Evolutionary conservation across 2,888 invertebrate species (phyloP).

Genomic region (Cataglyphis albicans): DNA sequence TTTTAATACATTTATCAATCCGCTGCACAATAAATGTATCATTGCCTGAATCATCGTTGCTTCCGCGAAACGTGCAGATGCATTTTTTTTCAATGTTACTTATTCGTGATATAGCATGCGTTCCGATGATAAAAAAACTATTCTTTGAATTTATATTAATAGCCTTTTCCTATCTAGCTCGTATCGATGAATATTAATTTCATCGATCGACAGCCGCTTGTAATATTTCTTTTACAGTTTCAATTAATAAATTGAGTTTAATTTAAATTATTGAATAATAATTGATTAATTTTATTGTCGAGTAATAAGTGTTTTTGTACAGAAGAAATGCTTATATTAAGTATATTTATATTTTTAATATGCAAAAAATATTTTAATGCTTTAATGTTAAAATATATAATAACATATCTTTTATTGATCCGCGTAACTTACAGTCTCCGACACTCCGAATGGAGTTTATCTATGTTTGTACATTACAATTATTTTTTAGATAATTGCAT

Average conservation of each 20-base stretch:
- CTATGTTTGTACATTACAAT: background rate
- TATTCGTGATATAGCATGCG: background rate
- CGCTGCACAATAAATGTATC: background rate
- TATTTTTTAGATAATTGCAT: slow-evolving; percentile 22
- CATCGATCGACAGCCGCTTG: background rate
- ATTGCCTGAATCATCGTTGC: background rate
- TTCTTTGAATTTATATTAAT: background rate
- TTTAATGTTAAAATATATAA: background rate
- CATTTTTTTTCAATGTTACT: background rate
- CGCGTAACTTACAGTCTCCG: background rate
- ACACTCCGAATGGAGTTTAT: background rate
- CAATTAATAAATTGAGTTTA: background rate
- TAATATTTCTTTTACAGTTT: background rate
- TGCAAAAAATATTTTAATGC: background rate
- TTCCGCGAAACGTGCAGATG: slow-evolving; percentile 11
- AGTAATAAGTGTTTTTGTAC: background rate
- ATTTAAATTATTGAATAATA: background rate
- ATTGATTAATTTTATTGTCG: background rate
- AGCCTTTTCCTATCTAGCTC: background rate
- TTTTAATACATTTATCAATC: background rate
- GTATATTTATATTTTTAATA: background rate
- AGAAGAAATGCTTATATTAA: background rate
- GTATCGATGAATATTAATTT: background rate
- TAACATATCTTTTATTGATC: background rate
- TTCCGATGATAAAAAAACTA: background rate